phyloP scores from a whole-genome alignment of 2,113 vertebrate genomes.

The Corapipo altera region DNA sequence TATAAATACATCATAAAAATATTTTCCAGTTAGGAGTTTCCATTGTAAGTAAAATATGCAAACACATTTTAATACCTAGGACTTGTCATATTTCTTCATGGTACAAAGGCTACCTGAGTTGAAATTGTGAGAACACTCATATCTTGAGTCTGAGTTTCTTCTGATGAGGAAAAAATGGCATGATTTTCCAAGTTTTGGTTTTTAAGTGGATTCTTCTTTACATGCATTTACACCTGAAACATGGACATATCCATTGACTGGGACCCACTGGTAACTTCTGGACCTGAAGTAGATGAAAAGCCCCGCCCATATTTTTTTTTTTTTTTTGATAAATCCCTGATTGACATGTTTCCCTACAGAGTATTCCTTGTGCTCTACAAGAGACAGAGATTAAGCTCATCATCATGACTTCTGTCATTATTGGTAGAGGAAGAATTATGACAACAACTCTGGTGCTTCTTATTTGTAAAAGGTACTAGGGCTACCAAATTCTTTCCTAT shows the following conservation, averaged over 20 bases:
- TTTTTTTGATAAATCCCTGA: background rate
- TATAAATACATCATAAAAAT: background rate
- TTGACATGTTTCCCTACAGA: background rate
- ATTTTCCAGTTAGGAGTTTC: background rate
- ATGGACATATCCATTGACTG: background rate
- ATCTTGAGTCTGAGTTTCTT: background rate
- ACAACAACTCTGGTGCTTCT: background rate
- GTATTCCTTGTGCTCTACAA: background rate
- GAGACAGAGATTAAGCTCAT: background rate
- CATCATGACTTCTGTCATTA: background rate
- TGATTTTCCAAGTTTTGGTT: background rate
- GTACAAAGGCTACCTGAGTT: background rate
- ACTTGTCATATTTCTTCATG: background rate
- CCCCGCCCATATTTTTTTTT: background rate
- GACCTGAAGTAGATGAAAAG: background rate
- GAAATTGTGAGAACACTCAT: background rate
- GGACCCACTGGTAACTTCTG: background rate
- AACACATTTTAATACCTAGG: background rate
- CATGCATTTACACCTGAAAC: background rate
- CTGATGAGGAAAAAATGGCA: background rate
- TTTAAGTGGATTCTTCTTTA: background rate
- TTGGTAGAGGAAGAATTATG: background rate
- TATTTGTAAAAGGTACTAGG: background rate
- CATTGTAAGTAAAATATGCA: background rate
- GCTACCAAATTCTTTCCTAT: background rate